Percentiles rank a stretch among this genome's conserved stretches.
phyloP scores from a whole-genome alignment of 2,113 vertebrate species.

The Percopsis transmontana region DNA sequence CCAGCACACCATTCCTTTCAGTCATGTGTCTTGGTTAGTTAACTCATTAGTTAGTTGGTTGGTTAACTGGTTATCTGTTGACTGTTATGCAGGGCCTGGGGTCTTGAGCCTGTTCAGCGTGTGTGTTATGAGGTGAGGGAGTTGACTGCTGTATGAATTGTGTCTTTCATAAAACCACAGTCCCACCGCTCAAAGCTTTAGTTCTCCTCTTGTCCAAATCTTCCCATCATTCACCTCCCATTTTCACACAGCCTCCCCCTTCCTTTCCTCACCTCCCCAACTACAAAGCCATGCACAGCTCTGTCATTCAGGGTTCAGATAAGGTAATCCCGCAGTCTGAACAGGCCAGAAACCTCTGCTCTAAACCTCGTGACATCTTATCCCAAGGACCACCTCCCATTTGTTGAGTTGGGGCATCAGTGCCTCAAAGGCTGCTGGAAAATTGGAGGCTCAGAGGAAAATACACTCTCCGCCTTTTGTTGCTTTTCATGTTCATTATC shows the following conservation, averaged over 20 bases:
- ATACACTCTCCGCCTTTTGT: slow-evolving; percentile 58
- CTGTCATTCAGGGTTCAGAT: slow-evolving; percentile 78
- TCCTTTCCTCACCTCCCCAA: slow-evolving; percentile 65
- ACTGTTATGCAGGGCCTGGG: not conserved
- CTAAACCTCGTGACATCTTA: slow-evolving; percentile 77
- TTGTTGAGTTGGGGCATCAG: slow-evolving; percentile 74
- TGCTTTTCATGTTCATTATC: slow-evolving; percentile 66
- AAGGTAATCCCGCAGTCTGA: slow-evolving; percentile 76
- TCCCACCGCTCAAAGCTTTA: slow-evolving; percentile 58
- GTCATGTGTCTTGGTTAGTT: too few relatives aligned
- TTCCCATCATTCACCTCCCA: slow-evolving; percentile 71
- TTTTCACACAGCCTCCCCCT: slow-evolving; percentile 57
- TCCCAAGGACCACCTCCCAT: slow-evolving; percentile 66
- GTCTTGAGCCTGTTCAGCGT: not conserved
- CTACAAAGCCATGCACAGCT: slow-evolving; percentile 74
- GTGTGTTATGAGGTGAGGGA: slow-evolving; percentile 3
- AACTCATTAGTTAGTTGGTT: too few relatives aligned
- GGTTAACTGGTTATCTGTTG: not conserved
- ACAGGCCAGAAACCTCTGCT: slow-evolving; percentile 48
- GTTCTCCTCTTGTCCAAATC: slow-evolving; percentile 61
- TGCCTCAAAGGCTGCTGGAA: slow-evolving; percentile 61
- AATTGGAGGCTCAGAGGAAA: slow-evolving; percentile 70
- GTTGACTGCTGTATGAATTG: slow-evolving; percentile 71
- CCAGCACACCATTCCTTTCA: too few relatives aligned
- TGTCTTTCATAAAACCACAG: slow-evolving; percentile 74